These are phyloP conservation scores for Melierax canorus DNA, from an alignment of 2,113 vertebrate species.

Conservation along the genomic window DNA sequence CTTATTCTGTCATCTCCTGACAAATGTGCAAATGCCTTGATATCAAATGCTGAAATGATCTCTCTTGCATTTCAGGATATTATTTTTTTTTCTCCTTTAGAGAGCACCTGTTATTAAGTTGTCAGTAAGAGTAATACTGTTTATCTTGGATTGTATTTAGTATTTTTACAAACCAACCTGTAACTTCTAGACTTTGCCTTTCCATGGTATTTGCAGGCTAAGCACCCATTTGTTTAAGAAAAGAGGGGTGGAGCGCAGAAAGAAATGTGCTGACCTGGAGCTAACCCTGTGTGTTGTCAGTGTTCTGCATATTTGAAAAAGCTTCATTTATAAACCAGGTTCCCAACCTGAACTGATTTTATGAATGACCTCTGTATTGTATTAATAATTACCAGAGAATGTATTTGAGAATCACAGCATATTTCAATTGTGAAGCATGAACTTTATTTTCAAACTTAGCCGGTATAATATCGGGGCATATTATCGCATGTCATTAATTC, in stretches of 20 bases:
- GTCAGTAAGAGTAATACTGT: slow-evolving; percentile 22
- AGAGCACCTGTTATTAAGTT: slow-evolving; percentile 43
- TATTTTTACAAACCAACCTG: slow-evolving; percentile 40
- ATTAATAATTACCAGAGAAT: slow-evolving; percentile 63
- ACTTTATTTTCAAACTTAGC: slow-evolving; percentile 28
- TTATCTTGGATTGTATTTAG: slow-evolving; percentile 46
- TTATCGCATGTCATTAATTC: slow-evolving; percentile 56
- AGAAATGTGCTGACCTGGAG: slow-evolving; percentile 13
- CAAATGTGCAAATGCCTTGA: slow-evolving; percentile 61
- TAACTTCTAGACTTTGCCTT: slow-evolving; percentile 34
- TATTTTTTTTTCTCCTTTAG: slow-evolving; percentile 14
- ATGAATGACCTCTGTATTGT: slow-evolving; percentile 66
- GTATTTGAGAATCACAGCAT: slow-evolving; percentile 47
- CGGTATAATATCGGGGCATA: neutral
- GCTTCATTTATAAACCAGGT: slow-evolving; percentile 55
- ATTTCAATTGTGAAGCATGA: slow-evolving; percentile 58
- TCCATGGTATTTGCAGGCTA: slow-evolving; percentile 2
- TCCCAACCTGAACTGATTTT: slow-evolving; percentile 51
- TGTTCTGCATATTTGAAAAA: slow-evolving; percentile 58
- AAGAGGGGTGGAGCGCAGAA: neutral
- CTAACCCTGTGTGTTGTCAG: slow-evolving; percentile 24
- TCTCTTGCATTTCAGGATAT: slow-evolving; percentile 14
- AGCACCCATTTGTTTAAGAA: slow-evolving; percentile 19
- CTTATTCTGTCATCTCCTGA: slow-evolving; percentile 31
- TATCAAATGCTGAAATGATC: slow-evolving; percentile 47